A percentile compares a stretch with the other conserved stretches of the same genome.
These are phyloP conservation scores for Eucidaris tribuloides DNA, from an alignment of 35 echinoderm and acorn worm species.

Conservation along the genomic window DNA sequence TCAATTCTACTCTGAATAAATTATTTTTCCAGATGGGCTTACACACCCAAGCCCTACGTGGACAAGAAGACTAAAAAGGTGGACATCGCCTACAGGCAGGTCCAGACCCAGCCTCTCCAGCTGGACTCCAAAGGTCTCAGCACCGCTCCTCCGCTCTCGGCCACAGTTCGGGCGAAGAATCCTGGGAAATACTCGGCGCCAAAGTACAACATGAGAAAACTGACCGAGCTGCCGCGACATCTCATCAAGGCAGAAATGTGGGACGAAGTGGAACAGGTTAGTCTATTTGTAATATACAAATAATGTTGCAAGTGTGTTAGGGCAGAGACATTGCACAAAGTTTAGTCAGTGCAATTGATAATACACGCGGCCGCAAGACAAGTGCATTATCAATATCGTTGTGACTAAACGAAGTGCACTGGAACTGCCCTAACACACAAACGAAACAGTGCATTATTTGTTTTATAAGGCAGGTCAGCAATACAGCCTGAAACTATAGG, in stretches of 20 bases:
- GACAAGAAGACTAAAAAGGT: slow-evolving; percentile 64
- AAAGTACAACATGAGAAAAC: slow-evolving; percentile 70
- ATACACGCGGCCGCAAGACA: no score
- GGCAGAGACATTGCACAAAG: no score
- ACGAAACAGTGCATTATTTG: no score
- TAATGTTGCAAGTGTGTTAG: no score
- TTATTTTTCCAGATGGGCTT: slow-evolving; percentile 64
- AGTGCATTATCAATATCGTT: no score
- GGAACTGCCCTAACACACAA: no score
- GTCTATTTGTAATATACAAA: no score
- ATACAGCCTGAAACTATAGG: no score
- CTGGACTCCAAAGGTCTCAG: slow-evolving; percentile 3
- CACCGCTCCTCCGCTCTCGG: background rate
- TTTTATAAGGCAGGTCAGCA: no score
- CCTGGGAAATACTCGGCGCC: background rate
- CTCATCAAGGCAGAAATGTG: slow-evolving; percentile 73
- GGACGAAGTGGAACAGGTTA: slow-evolving; percentile 62
- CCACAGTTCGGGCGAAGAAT: background rate
- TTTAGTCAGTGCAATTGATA: no score
- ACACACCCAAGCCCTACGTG: slow-evolving; percentile 82
- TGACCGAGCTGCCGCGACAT: slow-evolving; percentile 79
- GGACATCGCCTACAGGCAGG: slow-evolving; percentile 58
- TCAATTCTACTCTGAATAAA: no score
- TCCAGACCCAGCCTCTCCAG: slow-evolving; percentile 74
- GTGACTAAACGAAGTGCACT: no score